phyloP scores from a whole-genome alignment of 1,140 invertebrate species.

The Thaumatotibia leucotreta region DNA sequence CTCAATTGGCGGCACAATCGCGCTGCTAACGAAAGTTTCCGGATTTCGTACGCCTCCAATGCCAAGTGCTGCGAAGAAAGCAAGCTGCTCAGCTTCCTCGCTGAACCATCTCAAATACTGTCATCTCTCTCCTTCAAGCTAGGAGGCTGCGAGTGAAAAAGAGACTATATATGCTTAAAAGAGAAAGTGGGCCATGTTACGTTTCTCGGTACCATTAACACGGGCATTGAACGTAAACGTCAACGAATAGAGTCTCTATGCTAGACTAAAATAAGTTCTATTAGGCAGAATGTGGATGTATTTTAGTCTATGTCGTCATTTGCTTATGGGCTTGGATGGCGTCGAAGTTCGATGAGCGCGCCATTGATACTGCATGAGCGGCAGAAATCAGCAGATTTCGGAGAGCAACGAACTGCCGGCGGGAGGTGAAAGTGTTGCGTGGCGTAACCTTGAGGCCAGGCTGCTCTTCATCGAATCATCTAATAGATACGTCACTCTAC shows the following conservation, averaged over 20 bases:
- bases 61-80: conserved; percentile 74
- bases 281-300: conserved; percentile 30
- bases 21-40: conserved; percentile 68
- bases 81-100: conserved; percentile 52
- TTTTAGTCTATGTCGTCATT: conserved; percentile 26
- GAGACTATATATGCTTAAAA: conserved; percentile 69
- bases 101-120: conserved; percentile 46
- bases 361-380: conserved; percentile 54
- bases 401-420: conserved; percentile 66
- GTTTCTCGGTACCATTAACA: conserved; percentile 72
- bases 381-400: conserved; percentile 70
- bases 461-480: conserved; percentile 47
- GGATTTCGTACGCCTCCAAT: conserved; percentile 65
- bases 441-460: conserved; percentile 66
- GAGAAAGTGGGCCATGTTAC: conserved; percentile 74
- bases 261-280: conserved; percentile 36
- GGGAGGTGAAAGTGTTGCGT: conserved; percentile 64
- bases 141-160: conserved; percentile 39
- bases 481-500: conserved; percentile 54
- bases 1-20: conserved; percentile 44
- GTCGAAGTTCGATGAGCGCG: conserved; percentile 35
- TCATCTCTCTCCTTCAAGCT: conserved; percentile 52
- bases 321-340: conserved; percentile 14
- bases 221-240: conserved; percentile 71
- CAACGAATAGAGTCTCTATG: conserved; percentile 46